Conservation (phyloP, 2,113 vertebrate genomes). For the Alethe diademata region DNA sequence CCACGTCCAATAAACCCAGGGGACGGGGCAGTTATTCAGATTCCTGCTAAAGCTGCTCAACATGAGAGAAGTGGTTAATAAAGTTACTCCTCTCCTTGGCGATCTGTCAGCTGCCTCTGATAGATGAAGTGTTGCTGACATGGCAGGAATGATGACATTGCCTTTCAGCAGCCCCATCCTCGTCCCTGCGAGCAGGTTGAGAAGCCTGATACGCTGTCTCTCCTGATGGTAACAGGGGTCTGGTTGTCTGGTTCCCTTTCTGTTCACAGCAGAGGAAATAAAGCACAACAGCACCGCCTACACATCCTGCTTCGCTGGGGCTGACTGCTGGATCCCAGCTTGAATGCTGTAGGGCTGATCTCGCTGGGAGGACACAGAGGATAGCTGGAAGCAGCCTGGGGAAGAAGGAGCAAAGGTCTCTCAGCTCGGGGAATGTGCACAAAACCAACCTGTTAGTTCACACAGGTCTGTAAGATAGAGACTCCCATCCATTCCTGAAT, state of each 20-base stretch:
- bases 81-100: conserved; percentile 12
- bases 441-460: not conserved
- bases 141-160: conserved; percentile 34
- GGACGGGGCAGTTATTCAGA: not conserved
- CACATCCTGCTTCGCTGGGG: not conserved
- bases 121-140: conserved; percentile 1
- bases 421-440: not conserved
- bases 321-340: not conserved
- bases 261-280: not conserved
- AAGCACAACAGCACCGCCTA: not conserved
- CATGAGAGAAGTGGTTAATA: conserved; percentile 19
- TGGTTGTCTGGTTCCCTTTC: not conserved
- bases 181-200: not conserved
- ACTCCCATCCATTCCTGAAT: not conserved
- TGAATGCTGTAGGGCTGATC: not conserved
- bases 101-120: not conserved
- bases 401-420: not conserved
- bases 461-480: not conserved
- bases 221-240: not conserved
- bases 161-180: not conserved
- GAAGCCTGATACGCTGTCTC: not conserved
- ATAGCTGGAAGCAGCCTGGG: not conserved
- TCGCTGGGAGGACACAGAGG: not conserved
- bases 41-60: not conserved
- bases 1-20: not conserved